A percentile compares a stretch with the other conserved stretches of the same genome.
These are phyloP conservation scores for Agrochola litura DNA, from an alignment of 2,888 invertebrate genomes.

Conservation along the genomic window DNA sequence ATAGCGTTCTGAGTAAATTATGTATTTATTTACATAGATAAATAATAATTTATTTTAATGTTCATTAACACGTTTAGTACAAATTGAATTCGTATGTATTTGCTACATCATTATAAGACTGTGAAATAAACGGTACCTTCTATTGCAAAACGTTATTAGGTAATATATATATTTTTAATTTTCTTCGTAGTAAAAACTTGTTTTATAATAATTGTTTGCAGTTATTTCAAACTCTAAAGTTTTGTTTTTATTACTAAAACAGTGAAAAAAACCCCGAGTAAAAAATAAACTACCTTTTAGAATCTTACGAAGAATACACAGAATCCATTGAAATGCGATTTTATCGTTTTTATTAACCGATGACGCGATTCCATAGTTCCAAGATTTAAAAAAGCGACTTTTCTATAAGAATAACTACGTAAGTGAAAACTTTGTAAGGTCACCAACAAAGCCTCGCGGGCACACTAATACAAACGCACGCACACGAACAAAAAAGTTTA, in stretches of 20 bases:
- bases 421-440: conserved; percentile 88
- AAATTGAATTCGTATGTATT: conserved; percentile 47
- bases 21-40: conserved; percentile 55
- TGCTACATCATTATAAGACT: conserved; percentile 24
- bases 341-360: conserved; percentile 10
- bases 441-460: conserved; percentile 84
- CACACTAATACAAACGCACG: conserved; percentile 83
- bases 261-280: too few species aligned
- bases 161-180: background rate
- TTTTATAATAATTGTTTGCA: background rate
- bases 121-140: conserved; percentile 9
- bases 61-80: conserved; percentile 51
- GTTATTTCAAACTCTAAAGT: background rate
- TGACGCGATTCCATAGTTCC: conserved; percentile 38
- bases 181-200: conserved; percentile 1
- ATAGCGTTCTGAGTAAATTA: conserved; percentile 49
- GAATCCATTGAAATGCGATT: conserved; percentile 4
- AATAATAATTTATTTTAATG: conserved; percentile 47
- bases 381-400: conserved; percentile 48
- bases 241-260: background rate
- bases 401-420: conserved; percentile 66
- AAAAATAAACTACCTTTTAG: background rate
- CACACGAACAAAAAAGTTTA: conserved; percentile 89
- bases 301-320: background rate
- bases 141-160: background rate